These are phyloP conservation scores for Lapara coniferarum DNA, from an alignment of 2,888 invertebrate genomes.

Conservation along the genomic window DNA sequence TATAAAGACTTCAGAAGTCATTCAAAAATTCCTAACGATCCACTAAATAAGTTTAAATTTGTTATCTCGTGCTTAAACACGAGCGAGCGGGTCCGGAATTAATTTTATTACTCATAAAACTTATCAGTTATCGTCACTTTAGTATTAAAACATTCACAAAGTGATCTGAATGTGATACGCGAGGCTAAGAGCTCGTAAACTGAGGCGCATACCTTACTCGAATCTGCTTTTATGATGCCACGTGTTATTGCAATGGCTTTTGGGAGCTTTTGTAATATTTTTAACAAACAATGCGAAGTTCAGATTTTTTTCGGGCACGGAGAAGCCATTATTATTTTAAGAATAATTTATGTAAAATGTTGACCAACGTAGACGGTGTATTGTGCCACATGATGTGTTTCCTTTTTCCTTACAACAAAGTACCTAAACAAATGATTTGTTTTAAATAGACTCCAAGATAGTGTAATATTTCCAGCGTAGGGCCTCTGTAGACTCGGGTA, in stretches of 20 bases:
- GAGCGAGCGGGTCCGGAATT: slow-evolving; percentile 1
- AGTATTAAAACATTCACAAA: slow-evolving; percentile 51
- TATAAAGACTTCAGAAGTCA: slow-evolving; percentile 12
- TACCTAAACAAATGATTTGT: too few relatives aligned
- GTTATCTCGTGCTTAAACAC: slow-evolving; percentile 21
- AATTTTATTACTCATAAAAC: slow-evolving; percentile 19
- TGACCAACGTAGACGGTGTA: too few relatives aligned
- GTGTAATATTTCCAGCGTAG: too few relatives aligned
- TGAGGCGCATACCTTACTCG: slow-evolving; percentile 57
- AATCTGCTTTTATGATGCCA: slow-evolving; percentile 43
- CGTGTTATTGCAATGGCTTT: neutral
- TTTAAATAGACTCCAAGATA: too few relatives aligned
- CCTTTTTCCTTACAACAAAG: too few relatives aligned
- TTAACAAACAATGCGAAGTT: neutral
- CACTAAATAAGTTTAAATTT: slow-evolving; percentile 23
- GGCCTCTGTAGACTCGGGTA: too few relatives aligned
- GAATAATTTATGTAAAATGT: neutral
- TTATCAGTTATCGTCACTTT: slow-evolving; percentile 46
- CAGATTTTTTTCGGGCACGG: too few relatives aligned
- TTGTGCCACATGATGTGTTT: neutral
- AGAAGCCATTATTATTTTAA: too few relatives aligned
- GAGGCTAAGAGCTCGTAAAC: slow-evolving; percentile 53
- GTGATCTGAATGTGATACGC: slow-evolving; percentile 53
- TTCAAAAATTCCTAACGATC: slow-evolving; percentile 14
- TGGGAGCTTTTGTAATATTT: neutral